These are phyloP conservation scores for Drosophila diplacantha DNA, from an alignment of 2,888 invertebrate genomes.

Conservation along the genomic window DNA sequence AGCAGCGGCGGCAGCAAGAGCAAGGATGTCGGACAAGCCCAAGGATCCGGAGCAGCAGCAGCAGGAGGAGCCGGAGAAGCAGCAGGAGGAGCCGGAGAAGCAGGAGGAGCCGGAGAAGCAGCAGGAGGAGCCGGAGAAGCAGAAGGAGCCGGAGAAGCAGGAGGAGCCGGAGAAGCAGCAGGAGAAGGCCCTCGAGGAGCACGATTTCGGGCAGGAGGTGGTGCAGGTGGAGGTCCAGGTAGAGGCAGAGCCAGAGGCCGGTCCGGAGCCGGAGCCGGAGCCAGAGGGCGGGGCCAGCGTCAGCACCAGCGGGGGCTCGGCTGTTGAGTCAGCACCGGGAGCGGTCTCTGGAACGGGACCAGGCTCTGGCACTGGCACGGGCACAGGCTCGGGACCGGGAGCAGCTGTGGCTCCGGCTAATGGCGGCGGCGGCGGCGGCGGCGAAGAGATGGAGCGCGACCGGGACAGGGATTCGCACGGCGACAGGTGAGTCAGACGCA, in stretches of 20 bases:
- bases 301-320: background rate
- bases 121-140: background rate
- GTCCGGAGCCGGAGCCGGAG: background rate
- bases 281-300: background rate
- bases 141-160: background rate
- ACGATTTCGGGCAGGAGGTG: conserved; percentile 20
- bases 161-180: background rate
- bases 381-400: background rate
- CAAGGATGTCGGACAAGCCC: conserved; percentile 48
- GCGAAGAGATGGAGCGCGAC: conserved; percentile 34
- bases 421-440: conserved; percentile 5
- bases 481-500: conserved; percentile 58
- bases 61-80: background rate
- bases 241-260: background rate
- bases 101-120: background rate
- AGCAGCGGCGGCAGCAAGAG: background rate
- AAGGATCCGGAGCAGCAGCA: conserved; percentile 1
- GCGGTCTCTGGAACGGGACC: background rate
- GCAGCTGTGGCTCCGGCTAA: background rate
- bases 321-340: background rate
- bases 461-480: conserved; percentile 45
- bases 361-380: background rate
- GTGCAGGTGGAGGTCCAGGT: conserved; percentile 3
- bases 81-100: background rate
- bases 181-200: conserved; percentile 38